Percentiles rank a stretch among this genome's conserved stretches.
Evolutionary conservation across 2,888 invertebrate genomes (phyloP).

Genomic region (Atrina japonica): DNA sequence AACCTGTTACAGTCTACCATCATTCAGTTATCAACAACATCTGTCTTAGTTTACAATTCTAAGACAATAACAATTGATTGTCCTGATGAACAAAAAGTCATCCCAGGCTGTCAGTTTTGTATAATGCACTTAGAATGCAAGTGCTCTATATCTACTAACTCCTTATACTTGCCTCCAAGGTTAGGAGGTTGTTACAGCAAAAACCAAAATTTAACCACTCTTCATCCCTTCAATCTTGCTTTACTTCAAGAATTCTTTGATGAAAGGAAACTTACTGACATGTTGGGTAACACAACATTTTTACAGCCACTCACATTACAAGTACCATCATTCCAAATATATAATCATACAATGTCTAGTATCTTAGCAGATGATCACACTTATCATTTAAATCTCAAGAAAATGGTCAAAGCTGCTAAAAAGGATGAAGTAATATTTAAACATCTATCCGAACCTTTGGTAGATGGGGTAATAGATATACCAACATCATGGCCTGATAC

Average conservation of each 20-base stretch:
- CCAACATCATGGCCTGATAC: conserved; percentile 10
- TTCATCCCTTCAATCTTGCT: conserved; percentile 17
- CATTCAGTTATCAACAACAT: conserved; percentile 14
- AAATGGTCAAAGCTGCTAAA: conserved; percentile 21
- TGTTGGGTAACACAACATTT: conserved; percentile 4
- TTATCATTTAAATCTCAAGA: conserved; percentile 14
- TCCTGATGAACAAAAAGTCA: background rate
- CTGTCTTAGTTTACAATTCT: conserved; percentile 22
- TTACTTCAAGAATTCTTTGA: conserved; percentile 23
- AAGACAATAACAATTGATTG: conserved; percentile 6
- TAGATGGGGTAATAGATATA: conserved; percentile 4
- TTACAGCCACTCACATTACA: background rate
- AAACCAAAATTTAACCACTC: conserved; percentile 3
- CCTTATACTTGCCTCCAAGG: conserved; percentile 21
- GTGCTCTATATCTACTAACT: conserved; percentile 8
- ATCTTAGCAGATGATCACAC: conserved; percentile 11
- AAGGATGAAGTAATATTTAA: conserved; percentile 12
- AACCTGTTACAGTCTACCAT: conserved; percentile 14
- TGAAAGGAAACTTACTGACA: background rate
- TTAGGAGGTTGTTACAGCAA: conserved; percentile 19
- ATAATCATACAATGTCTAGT: conserved; percentile 3
- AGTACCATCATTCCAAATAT: conserved; percentile 9
- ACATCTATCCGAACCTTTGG: conserved; percentile 3
- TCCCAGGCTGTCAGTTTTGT: conserved; percentile 23
- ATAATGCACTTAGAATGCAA: conserved; percentile 20